Conservation (phyloP, 1,140 invertebrate species). For the Eueides isabella region DNA sequence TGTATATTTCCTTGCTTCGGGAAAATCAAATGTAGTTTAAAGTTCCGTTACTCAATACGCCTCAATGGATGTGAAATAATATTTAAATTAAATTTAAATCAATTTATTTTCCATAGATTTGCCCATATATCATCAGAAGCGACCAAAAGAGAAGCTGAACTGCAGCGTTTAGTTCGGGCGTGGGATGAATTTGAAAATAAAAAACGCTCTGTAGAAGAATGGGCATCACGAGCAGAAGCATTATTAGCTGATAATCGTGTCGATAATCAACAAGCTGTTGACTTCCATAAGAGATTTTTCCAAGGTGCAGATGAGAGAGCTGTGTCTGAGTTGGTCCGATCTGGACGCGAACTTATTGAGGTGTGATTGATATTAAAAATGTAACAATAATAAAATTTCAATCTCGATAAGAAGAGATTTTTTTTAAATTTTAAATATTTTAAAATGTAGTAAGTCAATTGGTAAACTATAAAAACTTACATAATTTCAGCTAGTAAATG, state of each 20-base stretch:
- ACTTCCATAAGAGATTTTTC: constrained; percentile 93
- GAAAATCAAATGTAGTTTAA: too few relatives aligned
- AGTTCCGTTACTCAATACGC: too few relatives aligned
- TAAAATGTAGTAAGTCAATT: too few relatives aligned
- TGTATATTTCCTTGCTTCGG: too few relatives aligned
- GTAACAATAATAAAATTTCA: too few relatives aligned
- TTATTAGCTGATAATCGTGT: constrained; percentile 91
- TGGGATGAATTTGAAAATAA: constrained; percentile 94
- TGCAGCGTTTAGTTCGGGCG: constrained; percentile 90
- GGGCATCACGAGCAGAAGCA: constrained; percentile 92
- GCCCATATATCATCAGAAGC: constrained; percentile 87
- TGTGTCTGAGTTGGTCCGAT: constrained; percentile 90
- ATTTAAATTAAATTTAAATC: too few relatives aligned
- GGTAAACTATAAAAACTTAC: too few relatives aligned
- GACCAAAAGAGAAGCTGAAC: constrained; percentile 89
- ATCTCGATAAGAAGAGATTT: too few relatives aligned
- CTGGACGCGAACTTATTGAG: constrained; percentile 89
- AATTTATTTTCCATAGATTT: constrained; percentile 83
- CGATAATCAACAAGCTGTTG: constrained; percentile 90
- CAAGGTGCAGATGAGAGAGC: constrained; percentile 91
- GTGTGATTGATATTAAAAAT: constrained; percentile 40
- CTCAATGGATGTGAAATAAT: too few relatives aligned
- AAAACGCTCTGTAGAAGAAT: constrained; percentile 90
- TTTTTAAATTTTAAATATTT: too few relatives aligned
- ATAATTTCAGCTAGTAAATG: constrained; percentile 60